Base-by-base conservation (phyloP, 2,888 invertebrate species). In the Lasioglossum marginatum region DNA sequence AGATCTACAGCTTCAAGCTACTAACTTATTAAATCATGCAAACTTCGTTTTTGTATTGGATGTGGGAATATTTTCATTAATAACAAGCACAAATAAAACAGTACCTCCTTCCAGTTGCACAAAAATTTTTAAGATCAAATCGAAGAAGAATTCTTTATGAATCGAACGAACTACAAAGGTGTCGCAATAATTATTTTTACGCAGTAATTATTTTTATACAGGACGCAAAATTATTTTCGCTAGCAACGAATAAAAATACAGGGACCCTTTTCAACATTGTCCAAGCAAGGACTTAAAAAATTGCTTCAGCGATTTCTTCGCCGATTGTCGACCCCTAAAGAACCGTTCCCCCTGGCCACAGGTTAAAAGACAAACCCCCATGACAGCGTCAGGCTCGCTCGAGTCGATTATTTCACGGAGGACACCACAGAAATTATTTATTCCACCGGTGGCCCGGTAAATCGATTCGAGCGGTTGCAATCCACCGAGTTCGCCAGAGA, bases 391-490 rank as follows among this genome's bases (percentile, higher is more conserved):
- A 52, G 23, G 52, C 23, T 52, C 23, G 23, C 52, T 8, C 23
- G 23, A 52, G 23, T 37, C 1, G 31, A 48, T 73, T 37, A 34
- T 66, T 73, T 48, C 48, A 19, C 19, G 23, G 34, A 34, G 34
- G 52, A 31, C 16, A 23, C 10, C 37, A 8, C 19, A 12, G 34
- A 63, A 66, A 73, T 79, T 57, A 73, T 48, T 77, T 77, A 77
- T 77, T 77, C 77, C n/a, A n/a, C 37, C 68, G 45, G 27, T 77
- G 63, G 66, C 66, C 37, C 43, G 31, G 8, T 37, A 66, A 77
- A 78, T 81, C 78, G 81, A 78, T 70, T 48, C 72, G n/a, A 68
- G 68, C 34, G 14, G 14, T 48, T 52, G 66, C 66, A 48, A 52
- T 72, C 45, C 72, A n/a, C 34, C 48, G 37, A 68, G 68, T 77